phyloP scores from a whole-genome alignment of 2,113 vertebrate species.

The Microtus montanus region DNA sequence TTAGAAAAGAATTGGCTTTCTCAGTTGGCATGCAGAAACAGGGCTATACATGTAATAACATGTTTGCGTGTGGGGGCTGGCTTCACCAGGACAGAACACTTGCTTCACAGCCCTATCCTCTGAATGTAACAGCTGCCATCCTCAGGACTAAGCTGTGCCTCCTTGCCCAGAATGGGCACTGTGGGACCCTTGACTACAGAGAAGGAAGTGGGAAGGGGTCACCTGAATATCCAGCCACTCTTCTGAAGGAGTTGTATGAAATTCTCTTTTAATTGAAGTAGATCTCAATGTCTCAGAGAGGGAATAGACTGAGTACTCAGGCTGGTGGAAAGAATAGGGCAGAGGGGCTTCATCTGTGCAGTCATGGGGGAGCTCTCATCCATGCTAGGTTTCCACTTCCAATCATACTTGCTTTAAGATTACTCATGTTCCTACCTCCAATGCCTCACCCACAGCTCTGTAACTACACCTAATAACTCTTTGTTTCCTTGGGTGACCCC shows the following conservation, averaged over 20 bases:
- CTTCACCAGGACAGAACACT: background rate
- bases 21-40: background rate
- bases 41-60: background rate
- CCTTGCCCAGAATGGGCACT: background rate
- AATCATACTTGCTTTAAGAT: too few species aligned
- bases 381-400: background rate
- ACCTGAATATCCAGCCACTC: background rate
- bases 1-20: slow-evolving; percentile 1
- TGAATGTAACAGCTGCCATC: background rate
- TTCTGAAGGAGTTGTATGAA: background rate
- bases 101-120: background rate
- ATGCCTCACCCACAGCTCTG: background rate
- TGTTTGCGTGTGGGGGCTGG: background rate
- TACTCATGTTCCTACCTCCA: background rate
- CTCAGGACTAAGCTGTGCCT: background rate
- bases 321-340: background rate
- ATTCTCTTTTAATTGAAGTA: background rate
- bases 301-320: background rate
- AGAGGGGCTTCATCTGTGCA: background rate
- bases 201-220: background rate
- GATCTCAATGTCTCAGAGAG: background rate
- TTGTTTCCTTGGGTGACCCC: background rate
- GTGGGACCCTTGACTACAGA: background rate
- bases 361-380: too few species aligned
- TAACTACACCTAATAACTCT: background rate